Evolutionary conservation across 2,888 invertebrate species (phyloP), one percentile per base, ranked within the genome.

Genomic region (Sphinx pinastri): DNA sequence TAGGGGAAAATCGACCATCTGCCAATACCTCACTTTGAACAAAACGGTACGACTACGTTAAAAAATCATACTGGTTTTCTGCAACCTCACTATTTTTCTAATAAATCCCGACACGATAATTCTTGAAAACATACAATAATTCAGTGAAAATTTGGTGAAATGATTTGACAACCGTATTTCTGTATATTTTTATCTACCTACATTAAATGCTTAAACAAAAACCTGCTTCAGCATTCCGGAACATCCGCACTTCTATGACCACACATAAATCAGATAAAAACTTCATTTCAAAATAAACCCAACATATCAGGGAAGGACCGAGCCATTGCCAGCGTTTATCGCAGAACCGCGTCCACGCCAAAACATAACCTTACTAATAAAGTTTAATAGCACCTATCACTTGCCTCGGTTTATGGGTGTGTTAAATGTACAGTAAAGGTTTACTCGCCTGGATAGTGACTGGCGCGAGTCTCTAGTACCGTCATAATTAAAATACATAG

Each of bases 301-400:
- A 16, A 13, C 60, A 63, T 47, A 49, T 49, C 47, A 60, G 45
- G 49, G 49, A 47, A 12, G 12, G 63, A 12, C 16, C 49, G 47
- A 7, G 47, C 12, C 60, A 60, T 49, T 63, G 12, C 19, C 19
- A 19, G 19, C 19, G 47, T 63, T 49, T 63, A 63, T 63, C 49
- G 38, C 16, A 19, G 4, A 11, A 19, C 8, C 31, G 63, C 49
- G 63, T 63, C 47, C 19, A 63, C 49, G 47, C 19, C 63, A 63
- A 63, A 63, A 63, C 19, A 63, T 49, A 19, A 19, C 63, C 12
- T 49, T 6, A 11, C 25, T 63, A 63, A 63, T 63, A 63, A 63
- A 63, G 19, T 63, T 63, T 63, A 49, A 63, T 13, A 49, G 63
- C 63, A 60, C 47, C 49, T 49, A 63, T 63, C 63, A 55, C 55